A percentile compares a stretch with the other conserved stretches of the same genome.
Conservation (phyloP, 2,888 invertebrate genomes). For the Chironomus tentans region DNA sequence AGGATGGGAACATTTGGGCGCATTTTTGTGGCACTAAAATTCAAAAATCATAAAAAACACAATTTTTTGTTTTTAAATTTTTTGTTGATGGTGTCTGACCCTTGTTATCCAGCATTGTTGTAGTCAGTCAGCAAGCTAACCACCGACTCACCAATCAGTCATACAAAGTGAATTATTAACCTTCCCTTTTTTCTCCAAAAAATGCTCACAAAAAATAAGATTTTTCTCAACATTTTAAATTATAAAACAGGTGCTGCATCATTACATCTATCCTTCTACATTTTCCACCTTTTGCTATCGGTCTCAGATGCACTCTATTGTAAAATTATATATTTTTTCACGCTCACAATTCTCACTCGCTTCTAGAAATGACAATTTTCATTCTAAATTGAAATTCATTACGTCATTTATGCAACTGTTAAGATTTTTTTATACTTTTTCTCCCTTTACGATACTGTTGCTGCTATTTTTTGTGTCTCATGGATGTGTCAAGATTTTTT, state of each 20-base stretch:
- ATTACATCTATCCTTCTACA: constrained; percentile 1
- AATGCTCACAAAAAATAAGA: not conserved
- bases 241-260: constrained; percentile 9
- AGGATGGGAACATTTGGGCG: no score
- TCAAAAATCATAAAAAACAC: no score
- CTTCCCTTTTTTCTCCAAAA: not conserved
- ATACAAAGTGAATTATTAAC: no score
- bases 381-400: constrained; percentile 12
- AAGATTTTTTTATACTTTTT: not conserved
- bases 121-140: no score
- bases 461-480: not conserved
- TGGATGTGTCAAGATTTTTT: not conserved
- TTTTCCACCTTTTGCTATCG: not conserved
- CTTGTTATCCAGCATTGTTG: no score
- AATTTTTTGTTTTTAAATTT: no score
- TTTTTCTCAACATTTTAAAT: not conserved
- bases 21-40: no score
- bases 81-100: no score
- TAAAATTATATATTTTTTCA: not conserved
- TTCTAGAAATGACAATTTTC: not conserved
- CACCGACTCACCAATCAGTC: no score
- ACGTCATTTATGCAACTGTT: constrained; percentile 9
- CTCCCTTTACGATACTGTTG: not conserved
- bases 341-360: not conserved
- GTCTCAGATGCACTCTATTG: constrained; percentile 9